A percentile compares a stretch with the other conserved stretches of the same genome.
Conservation (phyloP, 2,113 vertebrate genomes). For the Neopipo cinnamomea region DNA sequence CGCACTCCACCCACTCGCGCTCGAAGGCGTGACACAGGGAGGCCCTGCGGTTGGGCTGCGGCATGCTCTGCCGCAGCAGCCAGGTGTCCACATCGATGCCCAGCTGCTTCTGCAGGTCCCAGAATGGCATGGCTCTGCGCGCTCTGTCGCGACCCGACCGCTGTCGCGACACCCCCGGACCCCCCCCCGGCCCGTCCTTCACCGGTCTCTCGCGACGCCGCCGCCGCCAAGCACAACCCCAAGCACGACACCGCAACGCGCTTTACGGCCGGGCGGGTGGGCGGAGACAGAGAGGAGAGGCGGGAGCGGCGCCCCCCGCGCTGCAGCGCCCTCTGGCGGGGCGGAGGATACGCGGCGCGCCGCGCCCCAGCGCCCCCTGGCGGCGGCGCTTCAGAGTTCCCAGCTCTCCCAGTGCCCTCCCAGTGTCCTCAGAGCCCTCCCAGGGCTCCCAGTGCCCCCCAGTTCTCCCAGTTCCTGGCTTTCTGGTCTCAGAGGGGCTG, state of each 20-base stretch:
- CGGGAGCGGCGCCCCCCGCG: accelerated
- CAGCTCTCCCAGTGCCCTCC: background rate
- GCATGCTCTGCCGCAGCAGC: slow-evolving; percentile 77
- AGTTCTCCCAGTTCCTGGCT: background rate
- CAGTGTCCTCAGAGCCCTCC: background rate
- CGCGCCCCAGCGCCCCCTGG: background rate
- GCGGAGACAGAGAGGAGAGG: background rate
- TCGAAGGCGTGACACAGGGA: slow-evolving; percentile 87
- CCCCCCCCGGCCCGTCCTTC: background rate
- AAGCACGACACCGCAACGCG: background rate
- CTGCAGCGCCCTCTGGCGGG: background rate
- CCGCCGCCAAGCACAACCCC: background rate
- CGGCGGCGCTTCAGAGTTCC: background rate
- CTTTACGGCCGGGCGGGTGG: slow-evolving; percentile 24
- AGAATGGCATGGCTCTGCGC: slow-evolving; percentile 84
- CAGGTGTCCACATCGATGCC: slow-evolving; percentile 83
- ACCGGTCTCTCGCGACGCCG: background rate
- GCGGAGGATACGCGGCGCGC: accelerated
- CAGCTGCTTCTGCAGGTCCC: slow-evolving; percentile 80
- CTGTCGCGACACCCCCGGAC: background rate
- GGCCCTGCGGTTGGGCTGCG: slow-evolving; percentile 74
- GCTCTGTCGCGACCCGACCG: background rate
- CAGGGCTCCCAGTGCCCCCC: background rate
- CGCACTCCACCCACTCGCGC: slow-evolving; percentile 92
- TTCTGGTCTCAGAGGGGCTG: background rate